Base-by-base conservation (phyloP, 2,113 vertebrate genomes). In the Melospiza georgiana region DNA sequence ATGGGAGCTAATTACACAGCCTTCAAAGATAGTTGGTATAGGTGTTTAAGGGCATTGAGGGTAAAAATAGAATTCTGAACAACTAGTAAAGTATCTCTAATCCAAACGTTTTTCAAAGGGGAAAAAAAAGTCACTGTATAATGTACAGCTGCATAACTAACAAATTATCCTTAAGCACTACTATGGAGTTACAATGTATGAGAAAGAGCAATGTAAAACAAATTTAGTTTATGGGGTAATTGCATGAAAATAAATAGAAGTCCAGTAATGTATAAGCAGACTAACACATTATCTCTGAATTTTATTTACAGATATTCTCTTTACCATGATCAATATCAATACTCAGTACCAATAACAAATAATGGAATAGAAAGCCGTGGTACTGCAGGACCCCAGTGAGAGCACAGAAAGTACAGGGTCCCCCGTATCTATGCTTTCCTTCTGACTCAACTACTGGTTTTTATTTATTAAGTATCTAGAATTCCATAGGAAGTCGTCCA, bases 1-100 rank as follows among this genome's bases (percentile, higher is more conserved):
- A 71, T 88, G 91, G 90, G 83, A 95, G 51, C 87, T 95, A 95
- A 96, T 94, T 95, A 95, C 79, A 73, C 6, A 87, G 75, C 27
- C 90, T 91, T 94, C 94, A 96, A 95, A 96, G 93, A 43, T n/a
- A 83, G 55, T 74, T 77, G 58, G 33, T 77, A 67, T 92, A 86
- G 67, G 85, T 94, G 75, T 95, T 94, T 93, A 77, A 86, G 85
- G 82, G 51, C 75, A 88, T 16, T 35, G 33, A 83, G 52, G 21
- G 37, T 84, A 93, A 94, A 95, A 97, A 94, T 46, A 91, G 67
- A 87, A 85, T 27, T 48, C 51, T 43, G 43, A 93, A 79, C 33
- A 90, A 86, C 28, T 74, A 89, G 52, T 30, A 71, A 94, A 94
- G 7, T 31, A 75, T n/a, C 25, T 71, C 59, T 66, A 69, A 54